A percentile compares a stretch with the other conserved stretches of the same genome.
Evolutionary conservation across 2,797 vertebrate genomes (phyloP).

Genomic region (Tokudaia muenninki): DNA sequence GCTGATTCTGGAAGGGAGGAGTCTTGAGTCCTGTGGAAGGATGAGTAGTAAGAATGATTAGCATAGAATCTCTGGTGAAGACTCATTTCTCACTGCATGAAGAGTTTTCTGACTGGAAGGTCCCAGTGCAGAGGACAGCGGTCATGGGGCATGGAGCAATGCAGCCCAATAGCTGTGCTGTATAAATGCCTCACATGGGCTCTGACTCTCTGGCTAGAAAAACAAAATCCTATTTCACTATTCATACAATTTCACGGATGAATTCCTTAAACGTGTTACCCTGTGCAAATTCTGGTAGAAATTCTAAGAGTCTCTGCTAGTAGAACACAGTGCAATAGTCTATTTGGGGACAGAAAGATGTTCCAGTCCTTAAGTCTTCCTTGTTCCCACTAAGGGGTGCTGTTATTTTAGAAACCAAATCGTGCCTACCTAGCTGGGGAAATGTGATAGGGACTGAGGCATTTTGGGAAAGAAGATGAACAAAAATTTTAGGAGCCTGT

Average conservation of each 20-base stretch:
- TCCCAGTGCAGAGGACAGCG: background rate
- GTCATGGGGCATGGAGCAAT: background rate
- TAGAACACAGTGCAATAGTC: background rate
- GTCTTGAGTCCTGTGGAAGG: background rate
- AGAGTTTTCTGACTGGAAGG: background rate
- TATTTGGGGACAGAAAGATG: background rate
- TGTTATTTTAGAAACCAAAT: background rate
- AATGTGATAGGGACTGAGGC: background rate
- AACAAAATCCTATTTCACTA: background rate
- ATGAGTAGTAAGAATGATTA: background rate
- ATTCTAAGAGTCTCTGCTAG: background rate
- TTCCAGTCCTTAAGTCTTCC: background rate
- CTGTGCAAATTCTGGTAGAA: background rate
- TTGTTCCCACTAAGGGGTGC: background rate
- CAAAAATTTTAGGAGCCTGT: background rate
- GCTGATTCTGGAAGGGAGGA: background rate
- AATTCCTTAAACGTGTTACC: background rate
- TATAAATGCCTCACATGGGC: background rate
- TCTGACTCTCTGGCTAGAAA: background rate
- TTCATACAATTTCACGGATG: background rate
- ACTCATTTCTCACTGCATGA: background rate
- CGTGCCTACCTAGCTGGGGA: background rate
- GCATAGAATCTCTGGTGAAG: background rate
- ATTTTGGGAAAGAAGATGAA: background rate
- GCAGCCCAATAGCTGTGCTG: background rate